These are phyloP conservation scores for Eristalis arbustorum DNA, from an alignment of 2,888 invertebrate genomes.

Conservation along the genomic window DNA sequence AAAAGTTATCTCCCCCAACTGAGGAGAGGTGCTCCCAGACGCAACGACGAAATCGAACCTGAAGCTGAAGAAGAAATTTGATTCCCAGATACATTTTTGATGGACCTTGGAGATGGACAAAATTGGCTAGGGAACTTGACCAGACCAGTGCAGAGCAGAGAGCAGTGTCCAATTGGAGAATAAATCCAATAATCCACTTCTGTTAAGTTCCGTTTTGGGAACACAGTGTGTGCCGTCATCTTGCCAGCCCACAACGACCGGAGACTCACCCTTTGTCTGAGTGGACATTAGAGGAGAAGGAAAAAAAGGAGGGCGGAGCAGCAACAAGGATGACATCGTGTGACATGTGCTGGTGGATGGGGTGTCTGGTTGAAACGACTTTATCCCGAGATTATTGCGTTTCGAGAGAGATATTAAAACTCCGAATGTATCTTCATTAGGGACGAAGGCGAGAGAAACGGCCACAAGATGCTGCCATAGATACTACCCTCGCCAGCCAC, in stretches of 20 bases:
- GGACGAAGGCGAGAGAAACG: constrained; percentile 18
- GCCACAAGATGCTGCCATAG: constrained; percentile 60
- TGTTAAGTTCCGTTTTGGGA: constrained; percentile 52
- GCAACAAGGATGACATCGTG: background rate
- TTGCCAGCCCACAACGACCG: background rate
- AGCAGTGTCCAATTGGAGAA: constrained; percentile 55
- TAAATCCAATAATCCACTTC: constrained; percentile 69
- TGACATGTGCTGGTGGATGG: background rate
- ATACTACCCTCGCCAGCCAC: background rate
- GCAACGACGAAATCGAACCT: constrained; percentile 6
- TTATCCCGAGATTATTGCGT: constrained; percentile 51
- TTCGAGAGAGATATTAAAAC: constrained; percentile 47
- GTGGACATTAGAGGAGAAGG: background rate
- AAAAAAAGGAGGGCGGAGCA: background rate
- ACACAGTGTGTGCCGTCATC: background rate
- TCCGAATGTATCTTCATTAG: constrained; percentile 43
- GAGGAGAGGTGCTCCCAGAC: background rate
- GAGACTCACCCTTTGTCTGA: background rate
- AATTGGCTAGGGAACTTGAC: constrained; percentile 29
- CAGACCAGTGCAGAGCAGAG: background rate
- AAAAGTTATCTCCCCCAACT: constrained; percentile 40
- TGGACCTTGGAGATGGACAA: constrained; percentile 30
- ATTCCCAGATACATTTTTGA: constrained; percentile 60
- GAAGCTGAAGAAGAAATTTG: constrained; percentile 54
- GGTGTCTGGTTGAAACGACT: constrained; percentile 44